phyloP scores from a whole-genome alignment of 2,113 vertebrate species.

The Tachycineta bicolor region DNA sequence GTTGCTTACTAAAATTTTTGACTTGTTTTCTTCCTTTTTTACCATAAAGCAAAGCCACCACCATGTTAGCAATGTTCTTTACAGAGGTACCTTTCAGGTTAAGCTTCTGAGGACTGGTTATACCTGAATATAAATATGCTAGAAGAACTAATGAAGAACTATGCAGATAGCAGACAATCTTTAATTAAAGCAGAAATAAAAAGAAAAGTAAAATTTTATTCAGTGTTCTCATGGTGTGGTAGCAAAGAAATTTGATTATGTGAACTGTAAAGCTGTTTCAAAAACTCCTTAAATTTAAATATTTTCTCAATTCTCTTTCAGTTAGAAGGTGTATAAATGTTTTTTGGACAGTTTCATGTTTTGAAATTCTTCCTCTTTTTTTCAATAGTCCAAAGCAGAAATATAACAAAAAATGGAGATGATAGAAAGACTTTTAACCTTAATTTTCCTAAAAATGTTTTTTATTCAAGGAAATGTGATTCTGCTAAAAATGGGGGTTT shows the following conservation, averaged over 20 bases:
- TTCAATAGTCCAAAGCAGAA: not conserved
- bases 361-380: not conserved
- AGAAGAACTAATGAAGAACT: not conserved
- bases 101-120: not conserved
- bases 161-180: not conserved
- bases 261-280: not conserved
- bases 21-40: not conserved
- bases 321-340: not conserved
- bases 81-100: not conserved
- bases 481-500: not conserved
- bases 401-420: rapidly evolving
- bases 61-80: not conserved
- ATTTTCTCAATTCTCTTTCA: not conserved
- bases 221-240: not conserved
- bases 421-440: not conserved
- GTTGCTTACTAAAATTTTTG: not conserved
- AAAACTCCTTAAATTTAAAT: not conserved
- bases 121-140: not conserved
- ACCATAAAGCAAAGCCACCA: not conserved
- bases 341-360: not conserved
- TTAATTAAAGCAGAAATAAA: not conserved
- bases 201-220: not conserved
- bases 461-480: not conserved
- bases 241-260: not conserved
- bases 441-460: not conserved